phyloP scores from a whole-genome alignment of 2,113 vertebrate species.

The Erinaceus europaeus region DNA sequence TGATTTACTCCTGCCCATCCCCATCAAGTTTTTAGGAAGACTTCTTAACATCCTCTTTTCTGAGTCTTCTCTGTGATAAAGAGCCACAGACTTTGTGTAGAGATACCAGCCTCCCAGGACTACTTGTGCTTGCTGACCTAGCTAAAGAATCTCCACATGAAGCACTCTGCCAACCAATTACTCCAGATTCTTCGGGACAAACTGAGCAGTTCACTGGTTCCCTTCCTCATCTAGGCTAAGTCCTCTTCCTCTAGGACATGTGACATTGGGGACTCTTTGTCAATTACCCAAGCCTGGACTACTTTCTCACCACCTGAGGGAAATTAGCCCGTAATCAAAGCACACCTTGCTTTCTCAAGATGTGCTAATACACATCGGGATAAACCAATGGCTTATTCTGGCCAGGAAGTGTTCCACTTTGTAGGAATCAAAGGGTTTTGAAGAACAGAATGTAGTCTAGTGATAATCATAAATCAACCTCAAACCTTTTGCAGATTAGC shows the following conservation, averaged over 20 bases:
- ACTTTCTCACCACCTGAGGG: neutral
- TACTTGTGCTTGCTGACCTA: neutral
- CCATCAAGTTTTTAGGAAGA: constrained; percentile 15
- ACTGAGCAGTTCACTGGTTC: neutral
- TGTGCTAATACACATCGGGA: neutral
- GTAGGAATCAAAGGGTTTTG: constrained; percentile 36
- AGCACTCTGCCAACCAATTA: neutral
- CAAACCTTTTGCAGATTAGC: neutral
- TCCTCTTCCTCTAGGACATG: neutral
- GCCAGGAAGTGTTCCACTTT: neutral
- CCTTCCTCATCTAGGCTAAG: neutral
- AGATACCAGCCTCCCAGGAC: neutral
- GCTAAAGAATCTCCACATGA: neutral
- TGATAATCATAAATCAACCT: neutral
- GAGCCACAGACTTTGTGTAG: neutral
- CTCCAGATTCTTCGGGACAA: neutral
- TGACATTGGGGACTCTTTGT: neutral
- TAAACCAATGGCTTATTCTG: constrained; percentile 10
- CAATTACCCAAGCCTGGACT: neutral
- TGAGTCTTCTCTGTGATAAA: neutral
- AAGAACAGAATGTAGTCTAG: constrained; percentile 18
- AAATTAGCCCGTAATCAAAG: neutral
- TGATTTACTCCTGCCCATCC: neutral
- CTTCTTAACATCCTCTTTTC: neutral
- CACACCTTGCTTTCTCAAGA: neutral